A percentile compares a stretch with the other conserved stretches of the same genome.
Evolutionary conservation across 2,113 vertebrate species (phyloP).

Genomic region (Myanophis thanlyinensis): DNA sequence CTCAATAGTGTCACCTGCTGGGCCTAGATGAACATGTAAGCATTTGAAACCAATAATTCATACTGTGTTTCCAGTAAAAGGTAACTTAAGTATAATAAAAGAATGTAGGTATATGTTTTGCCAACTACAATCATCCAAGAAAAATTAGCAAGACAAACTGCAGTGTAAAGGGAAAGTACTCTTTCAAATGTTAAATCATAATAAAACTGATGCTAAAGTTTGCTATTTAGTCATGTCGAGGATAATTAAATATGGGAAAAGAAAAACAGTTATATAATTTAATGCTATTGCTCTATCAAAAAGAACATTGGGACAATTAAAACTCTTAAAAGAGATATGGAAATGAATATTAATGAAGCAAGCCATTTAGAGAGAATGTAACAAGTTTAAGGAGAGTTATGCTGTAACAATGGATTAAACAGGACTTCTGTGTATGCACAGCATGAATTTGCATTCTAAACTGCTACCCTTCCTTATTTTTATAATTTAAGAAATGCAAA

Average conservation of each 20-base stretch:
- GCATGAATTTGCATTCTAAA: not conserved
- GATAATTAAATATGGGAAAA: not conserved
- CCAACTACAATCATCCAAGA: not conserved
- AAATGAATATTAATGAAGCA: not conserved
- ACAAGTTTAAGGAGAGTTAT: not conserved
- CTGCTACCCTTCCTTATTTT: not conserved
- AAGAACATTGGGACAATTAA: not conserved
- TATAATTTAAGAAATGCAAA: not conserved
- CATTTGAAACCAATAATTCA: not conserved
- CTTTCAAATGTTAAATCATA: not conserved
- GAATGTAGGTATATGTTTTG: not conserved
- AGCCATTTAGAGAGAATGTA: not conserved
- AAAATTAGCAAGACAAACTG: not conserved
- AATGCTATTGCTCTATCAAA: not conserved
- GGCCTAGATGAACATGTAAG: conserved; percentile 19
- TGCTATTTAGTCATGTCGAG: not conserved
- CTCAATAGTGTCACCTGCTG: conserved; percentile 45
- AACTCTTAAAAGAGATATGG: not conserved
- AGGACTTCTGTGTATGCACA: too few species aligned
- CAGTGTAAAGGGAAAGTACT: not conserved
- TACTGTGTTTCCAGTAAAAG: not conserved
- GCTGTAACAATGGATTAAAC: not conserved
- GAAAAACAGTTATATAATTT: not conserved
- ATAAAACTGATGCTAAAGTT: not conserved
- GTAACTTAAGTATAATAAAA: not conserved